A percentile compares a stretch with the other conserved stretches of the same genome.
phyloP scores from a whole-genome alignment of 2,113 vertebrate genomes.

The Malurus cyaneus region DNA sequence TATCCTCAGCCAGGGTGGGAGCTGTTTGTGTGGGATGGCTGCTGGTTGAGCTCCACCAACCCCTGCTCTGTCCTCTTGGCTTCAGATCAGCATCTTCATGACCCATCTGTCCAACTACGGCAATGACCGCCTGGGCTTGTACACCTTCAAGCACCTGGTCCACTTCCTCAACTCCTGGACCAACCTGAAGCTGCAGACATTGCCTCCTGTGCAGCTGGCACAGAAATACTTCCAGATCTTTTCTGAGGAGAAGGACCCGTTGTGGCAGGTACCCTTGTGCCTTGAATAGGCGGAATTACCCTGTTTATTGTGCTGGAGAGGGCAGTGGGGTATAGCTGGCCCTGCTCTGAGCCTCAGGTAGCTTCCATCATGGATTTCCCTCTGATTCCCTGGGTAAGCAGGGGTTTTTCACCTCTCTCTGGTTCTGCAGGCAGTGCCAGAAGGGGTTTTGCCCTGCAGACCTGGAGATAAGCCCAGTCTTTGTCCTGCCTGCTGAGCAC shows the following conservation, averaged over 20 bases:
- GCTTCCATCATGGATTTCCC: neutral
- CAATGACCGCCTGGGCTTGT: conserved; percentile 94
- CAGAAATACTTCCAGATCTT: conserved; percentile 98
- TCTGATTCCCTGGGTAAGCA: neutral
- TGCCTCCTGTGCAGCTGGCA: conserved; percentile 90
- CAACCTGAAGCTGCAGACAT: conserved; percentile 91
- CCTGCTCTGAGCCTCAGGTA: neutral
- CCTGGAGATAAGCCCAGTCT: neutral
- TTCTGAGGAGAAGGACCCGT: conserved; percentile 92
- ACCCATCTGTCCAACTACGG: conserved; percentile 97
- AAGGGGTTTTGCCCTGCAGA: neutral
- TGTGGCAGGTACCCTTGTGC: conserved; percentile 87
- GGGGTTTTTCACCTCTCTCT: neutral
- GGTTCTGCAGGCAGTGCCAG: neutral
- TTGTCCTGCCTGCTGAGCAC: neutral
- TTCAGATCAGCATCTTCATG: conserved; percentile 98
- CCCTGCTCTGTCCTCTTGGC: neutral
- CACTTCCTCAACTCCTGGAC: conserved; percentile 94
- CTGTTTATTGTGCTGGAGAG: neutral
- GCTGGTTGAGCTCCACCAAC: neutral
- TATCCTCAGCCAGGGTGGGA: neutral
- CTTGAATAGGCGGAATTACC: neutral
- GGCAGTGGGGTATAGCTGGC: neutral
- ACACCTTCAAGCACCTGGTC: conserved; percentile 94
- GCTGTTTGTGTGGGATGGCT: neutral